Evolutionary conservation across 2,113 vertebrate species (phyloP).

Genomic region (Eidolon helvum): DNA sequence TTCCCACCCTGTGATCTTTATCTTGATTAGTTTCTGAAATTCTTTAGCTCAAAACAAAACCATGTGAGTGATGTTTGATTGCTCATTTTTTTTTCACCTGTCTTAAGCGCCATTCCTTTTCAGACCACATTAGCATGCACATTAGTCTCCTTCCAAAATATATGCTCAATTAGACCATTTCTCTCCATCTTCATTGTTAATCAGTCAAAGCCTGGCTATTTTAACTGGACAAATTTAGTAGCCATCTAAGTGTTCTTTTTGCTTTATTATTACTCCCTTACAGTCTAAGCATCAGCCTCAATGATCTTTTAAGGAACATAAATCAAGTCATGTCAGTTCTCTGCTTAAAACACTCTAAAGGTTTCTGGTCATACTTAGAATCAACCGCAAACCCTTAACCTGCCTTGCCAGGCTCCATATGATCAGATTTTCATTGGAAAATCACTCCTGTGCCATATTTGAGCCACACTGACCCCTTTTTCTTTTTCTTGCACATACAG

Average conservation of each 20-base stretch:
- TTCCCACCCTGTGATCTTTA: background rate
- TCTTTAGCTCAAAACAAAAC: background rate
- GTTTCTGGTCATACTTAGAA: background rate
- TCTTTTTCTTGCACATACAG: background rate
- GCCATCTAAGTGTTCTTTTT: background rate
- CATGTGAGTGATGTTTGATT: background rate
- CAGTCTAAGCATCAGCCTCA: background rate
- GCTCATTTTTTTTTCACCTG: background rate
- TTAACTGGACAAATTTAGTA: background rate
- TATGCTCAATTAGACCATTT: background rate
- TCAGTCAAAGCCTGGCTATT: background rate
- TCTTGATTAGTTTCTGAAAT: background rate
- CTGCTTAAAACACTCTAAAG: background rate
- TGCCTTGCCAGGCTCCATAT: no score
- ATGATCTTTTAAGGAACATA: background rate
- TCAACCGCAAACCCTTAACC: background rate
- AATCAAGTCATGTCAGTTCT: background rate
- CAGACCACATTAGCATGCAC: background rate
- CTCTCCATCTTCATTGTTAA: background rate
- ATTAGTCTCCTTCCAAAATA: background rate
- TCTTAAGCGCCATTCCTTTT: background rate
- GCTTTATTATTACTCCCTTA: background rate
- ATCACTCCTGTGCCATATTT: background rate
- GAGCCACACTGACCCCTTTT: background rate
- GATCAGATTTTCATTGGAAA: background rate